Conservation (phyloP, 2,797 vertebrate genomes). For the Atherinosoma microstoma region DNA sequence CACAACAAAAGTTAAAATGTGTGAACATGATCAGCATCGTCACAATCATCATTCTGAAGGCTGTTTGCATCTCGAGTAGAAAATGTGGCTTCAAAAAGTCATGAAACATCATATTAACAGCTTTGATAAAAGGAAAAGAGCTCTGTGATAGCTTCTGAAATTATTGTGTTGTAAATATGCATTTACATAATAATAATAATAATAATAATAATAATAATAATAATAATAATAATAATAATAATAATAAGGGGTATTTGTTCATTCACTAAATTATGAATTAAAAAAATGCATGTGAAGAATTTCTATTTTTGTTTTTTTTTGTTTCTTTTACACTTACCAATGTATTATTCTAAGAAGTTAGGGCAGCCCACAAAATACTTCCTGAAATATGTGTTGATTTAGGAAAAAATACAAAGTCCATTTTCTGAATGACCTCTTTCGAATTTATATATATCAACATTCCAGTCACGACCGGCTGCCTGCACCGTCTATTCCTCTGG, state of each 20-base stretch:
- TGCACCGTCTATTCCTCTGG: conserved; percentile 36
- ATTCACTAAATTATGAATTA: no score
- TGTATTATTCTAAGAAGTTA: conserved; percentile 9
- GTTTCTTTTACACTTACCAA: no score
- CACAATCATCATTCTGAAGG: neutral
- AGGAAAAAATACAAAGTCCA: conserved; percentile 8
- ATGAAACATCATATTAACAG: neutral
- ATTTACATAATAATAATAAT: no score
- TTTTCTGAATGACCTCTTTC: conserved; percentile 39
- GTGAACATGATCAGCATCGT: neutral
- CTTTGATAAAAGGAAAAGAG: no score
- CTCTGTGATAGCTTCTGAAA: no score
- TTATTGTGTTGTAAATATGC: no score
- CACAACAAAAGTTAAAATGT: neutral
- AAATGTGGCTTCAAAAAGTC: no score
- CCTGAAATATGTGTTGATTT: conserved; percentile 27
- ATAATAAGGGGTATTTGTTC: no score
- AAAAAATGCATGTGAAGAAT: no score
- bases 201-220: no score
- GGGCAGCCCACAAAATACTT: neutral
- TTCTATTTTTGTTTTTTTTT: neutral
- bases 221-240: no score
- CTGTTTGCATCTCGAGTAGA: no score
- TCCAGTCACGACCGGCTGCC: conserved; percentile 18
- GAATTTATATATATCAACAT: conserved; percentile 42